A percentile compares a stretch with the other conserved stretches of the same genome.
phyloP scores from a whole-genome alignment of 2,113 vertebrate genomes.

The Cottus gobio region DNA sequence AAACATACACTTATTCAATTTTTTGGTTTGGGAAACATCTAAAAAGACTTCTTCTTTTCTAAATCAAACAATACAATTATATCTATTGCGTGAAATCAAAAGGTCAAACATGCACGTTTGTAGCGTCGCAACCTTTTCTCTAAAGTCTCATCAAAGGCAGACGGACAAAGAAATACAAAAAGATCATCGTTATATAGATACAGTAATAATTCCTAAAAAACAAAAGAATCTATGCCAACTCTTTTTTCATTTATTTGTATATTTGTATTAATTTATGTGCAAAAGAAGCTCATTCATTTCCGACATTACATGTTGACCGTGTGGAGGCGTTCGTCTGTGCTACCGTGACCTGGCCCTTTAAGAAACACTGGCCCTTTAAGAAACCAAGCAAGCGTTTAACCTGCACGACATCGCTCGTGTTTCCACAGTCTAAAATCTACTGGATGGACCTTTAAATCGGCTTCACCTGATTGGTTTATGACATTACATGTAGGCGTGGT shows the following conservation, averaged over 20 bases:
- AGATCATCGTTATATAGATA: slow-evolving; percentile 51
- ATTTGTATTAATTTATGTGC: slow-evolving; percentile 83
- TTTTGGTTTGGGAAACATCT: slow-evolving; percentile 75
- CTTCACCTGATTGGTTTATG: slow-evolving; percentile 16
- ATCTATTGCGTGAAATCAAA: slow-evolving; percentile 71
- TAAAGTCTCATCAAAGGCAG: slow-evolving; percentile 61
- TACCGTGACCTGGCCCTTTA: slow-evolving; percentile 13
- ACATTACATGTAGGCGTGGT: background rate
- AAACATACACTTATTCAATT: slow-evolving; percentile 62
- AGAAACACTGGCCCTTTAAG: background rate
- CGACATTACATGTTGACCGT: slow-evolving; percentile 66
- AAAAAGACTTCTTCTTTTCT: slow-evolving; percentile 46
- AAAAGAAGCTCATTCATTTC: slow-evolving; percentile 83
- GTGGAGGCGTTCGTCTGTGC: slow-evolving; percentile 38
- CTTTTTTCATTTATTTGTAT: slow-evolving; percentile 20
- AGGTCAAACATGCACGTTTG: slow-evolving; percentile 71
- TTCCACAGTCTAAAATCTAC: background rate
- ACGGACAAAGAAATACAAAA: slow-evolving; percentile 55
- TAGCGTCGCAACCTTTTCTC: slow-evolving; percentile 67
- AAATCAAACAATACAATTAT: slow-evolving; percentile 66
- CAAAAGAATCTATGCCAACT: slow-evolving; percentile 50
- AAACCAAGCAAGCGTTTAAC: background rate
- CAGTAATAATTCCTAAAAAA: slow-evolving; percentile 59
- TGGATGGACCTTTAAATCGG: background rate
- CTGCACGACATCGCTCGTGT: background rate